Base-by-base conservation (phyloP, 2,797 vertebrate genomes). In the Acanthornis magna region DNA sequence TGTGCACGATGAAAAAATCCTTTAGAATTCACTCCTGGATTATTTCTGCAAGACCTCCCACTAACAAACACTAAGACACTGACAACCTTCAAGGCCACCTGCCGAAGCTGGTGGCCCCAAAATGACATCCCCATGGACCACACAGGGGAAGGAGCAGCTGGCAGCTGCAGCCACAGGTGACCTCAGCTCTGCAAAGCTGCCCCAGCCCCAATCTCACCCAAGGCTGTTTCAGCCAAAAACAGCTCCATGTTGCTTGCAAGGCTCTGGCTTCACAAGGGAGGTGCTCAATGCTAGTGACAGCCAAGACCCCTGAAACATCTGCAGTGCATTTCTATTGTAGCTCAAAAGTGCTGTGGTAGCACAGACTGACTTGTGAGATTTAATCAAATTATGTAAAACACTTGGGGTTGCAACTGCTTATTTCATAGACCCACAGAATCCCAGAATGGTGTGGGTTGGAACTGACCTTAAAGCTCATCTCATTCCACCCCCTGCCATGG, bases 211-310 rank as follows among this genome's bases (percentile, higher is more conserved):
- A 6, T 11, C 10, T 38, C 19, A 0, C 9, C 29, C 43, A 22
- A 65, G 38, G 18, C 38, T 51, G 32, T n/a, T 55, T 26, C 60
- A 81, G 11, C 43, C 4, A 4, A 0, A 7, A 45, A 1, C 9
- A 1, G 26, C 22, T 65, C 42, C 32, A 7, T 0, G 13, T 7
- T 0, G 0, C 45, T 0, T 23, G 65, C n/a, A 77, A 66, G 81
- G 55, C 40, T 29, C n/a, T 34, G 72, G 45, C 43, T 65, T 63
- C 45, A 34, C n/a, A 50, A 36, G 21, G 0, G 11, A 55, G 16
- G 14, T 32, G 32, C 21, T 53, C 30, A 38, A 0, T 2, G 18
- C 34, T 74, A 12, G 2, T 12, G 48, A n/a, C 0, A 7, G 50
- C 53, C 5, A 14, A 66, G 43, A 16, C 45, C 16, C 18, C 5